Conservation (phyloP, 2,113 vertebrate species). For the Laterallus jamaicensis region DNA sequence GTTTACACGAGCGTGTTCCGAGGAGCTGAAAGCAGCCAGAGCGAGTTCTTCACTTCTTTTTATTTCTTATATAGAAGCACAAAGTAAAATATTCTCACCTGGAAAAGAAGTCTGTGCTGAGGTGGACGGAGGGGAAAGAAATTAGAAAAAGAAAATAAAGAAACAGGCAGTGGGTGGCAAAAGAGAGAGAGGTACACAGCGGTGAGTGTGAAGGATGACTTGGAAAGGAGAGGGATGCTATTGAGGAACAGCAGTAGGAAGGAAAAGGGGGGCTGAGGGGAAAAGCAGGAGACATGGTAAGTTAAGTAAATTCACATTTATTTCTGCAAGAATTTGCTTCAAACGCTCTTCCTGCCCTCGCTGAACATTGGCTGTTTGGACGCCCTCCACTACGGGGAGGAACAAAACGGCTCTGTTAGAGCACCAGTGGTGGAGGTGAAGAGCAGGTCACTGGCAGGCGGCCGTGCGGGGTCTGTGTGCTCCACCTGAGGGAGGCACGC, state of each 20-base stretch:
- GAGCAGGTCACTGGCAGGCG: constrained; percentile 42
- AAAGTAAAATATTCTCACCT: constrained; percentile 50
- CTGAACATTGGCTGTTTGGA: constrained; percentile 51
- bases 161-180: constrained; percentile 53
- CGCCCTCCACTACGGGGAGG: constrained; percentile 13
- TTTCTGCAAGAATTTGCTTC: constrained; percentile 71
- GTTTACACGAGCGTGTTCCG: fast-evolving
- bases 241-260: constrained; percentile 61
- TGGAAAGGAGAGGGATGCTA: constrained; percentile 67
- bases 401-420: constrained; percentile 61
- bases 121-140: constrained; percentile 47
- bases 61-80: neutral
- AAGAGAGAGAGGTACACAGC: constrained; percentile 6
- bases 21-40: neutral
- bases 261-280: constrained; percentile 49
- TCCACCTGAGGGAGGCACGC: constrained; percentile 37
- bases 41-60: neutral
- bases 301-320: constrained; percentile 75
- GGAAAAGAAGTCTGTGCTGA: constrained; percentile 36
- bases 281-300: constrained; percentile 72
- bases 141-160: constrained; percentile 61
- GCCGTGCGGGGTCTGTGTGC: neutral
- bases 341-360: constrained; percentile 63
- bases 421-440: constrained; percentile 42
- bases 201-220: constrained; percentile 59